These are phyloP conservation scores for Merluccius polli DNA, from an alignment of 2,797 vertebrate genomes.

Conservation along the genomic window DNA sequence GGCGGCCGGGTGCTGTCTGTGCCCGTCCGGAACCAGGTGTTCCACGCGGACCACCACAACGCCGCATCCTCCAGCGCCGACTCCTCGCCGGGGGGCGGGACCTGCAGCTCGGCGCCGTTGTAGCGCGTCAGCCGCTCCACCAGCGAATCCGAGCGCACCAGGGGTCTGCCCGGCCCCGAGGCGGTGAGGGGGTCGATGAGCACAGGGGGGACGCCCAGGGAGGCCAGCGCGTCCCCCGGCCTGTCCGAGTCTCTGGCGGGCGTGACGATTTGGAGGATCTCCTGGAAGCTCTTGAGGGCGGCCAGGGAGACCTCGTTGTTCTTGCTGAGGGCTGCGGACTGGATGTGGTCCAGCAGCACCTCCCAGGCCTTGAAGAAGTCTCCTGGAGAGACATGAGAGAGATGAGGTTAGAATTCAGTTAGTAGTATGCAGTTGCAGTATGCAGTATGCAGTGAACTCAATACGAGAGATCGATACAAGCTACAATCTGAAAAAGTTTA, in stretches of 20 bases:
- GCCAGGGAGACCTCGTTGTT: constrained; percentile 98
- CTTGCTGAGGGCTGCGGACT: constrained; percentile 97
- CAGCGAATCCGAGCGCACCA: constrained; percentile 89
- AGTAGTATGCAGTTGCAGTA: too few species aligned
- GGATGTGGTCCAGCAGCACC: constrained; percentile 95
- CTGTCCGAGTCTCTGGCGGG: constrained; percentile 87
- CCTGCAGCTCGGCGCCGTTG: constrained; percentile 72
- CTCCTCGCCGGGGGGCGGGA: constrained; percentile 79
- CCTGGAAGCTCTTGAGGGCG: constrained; percentile 98
- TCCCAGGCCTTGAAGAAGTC: constrained; percentile 99
- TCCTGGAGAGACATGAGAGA: constrained; percentile 64
- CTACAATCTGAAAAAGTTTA: background rate
- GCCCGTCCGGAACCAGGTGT: constrained; percentile 94
- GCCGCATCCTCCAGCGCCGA: constrained; percentile 84
- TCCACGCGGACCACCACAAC: constrained; percentile 99
- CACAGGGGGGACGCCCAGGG: constrained; percentile 86
- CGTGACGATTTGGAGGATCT: constrained; percentile 95
- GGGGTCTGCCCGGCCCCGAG: constrained; percentile 83
- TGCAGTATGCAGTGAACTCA: background rate
- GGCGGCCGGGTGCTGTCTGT: constrained; percentile 94
- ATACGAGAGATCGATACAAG: background rate
- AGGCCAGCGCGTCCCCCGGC: constrained; percentile 82
- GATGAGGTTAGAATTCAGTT: background rate
- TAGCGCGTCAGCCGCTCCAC: constrained; percentile 87
- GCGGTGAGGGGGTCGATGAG: constrained; percentile 84